These are phyloP conservation scores for Platichthys flesus DNA, from an alignment of 2,113 vertebrate species.

Conservation along the genomic window DNA sequence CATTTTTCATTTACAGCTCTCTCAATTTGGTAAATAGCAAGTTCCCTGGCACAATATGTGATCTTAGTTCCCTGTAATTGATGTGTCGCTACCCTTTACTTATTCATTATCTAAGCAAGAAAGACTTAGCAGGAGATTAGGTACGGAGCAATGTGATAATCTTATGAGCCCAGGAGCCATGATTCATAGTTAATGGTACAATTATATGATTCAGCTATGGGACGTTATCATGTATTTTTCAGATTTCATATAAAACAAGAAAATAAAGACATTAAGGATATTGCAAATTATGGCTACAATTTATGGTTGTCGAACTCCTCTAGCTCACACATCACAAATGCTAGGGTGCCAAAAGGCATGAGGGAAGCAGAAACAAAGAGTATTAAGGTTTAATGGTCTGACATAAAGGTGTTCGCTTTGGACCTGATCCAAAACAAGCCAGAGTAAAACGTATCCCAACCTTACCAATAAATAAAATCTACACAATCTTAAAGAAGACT, in stretches of 20 bases:
- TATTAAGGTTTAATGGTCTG: neutral
- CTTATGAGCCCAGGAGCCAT: slow-evolving; percentile 1
- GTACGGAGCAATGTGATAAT: slow-evolving; percentile 20
- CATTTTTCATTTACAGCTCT: slow-evolving; percentile 55
- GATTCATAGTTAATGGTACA: slow-evolving; percentile 20
- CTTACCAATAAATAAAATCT: neutral
- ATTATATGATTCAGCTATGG: slow-evolving; percentile 21
- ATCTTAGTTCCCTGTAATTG: slow-evolving; percentile 30
- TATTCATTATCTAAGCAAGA: slow-evolving; percentile 28
- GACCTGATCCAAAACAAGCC: no score
- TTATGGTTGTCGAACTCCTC: neutral
- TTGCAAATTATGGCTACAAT: neutral
- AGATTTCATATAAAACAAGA: neutral
- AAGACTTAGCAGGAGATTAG: neutral
- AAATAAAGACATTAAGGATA: neutral
- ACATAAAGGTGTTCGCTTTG: neutral
- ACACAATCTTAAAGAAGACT: neutral
- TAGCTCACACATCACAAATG: neutral
- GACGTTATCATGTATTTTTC: slow-evolving; percentile 5
- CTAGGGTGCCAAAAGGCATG: slow-evolving; percentile 3
- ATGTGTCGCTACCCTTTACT: slow-evolving; percentile 32
- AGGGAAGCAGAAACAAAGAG: neutral
- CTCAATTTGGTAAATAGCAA: slow-evolving; percentile 46
- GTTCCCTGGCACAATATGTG: slow-evolving; percentile 22
- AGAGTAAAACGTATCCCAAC: neutral